A percentile compares a stretch with the other conserved stretches of the same genome.
phyloP scores from a whole-genome alignment of 2,113 vertebrate species.

The Condylura cristata region DNA sequence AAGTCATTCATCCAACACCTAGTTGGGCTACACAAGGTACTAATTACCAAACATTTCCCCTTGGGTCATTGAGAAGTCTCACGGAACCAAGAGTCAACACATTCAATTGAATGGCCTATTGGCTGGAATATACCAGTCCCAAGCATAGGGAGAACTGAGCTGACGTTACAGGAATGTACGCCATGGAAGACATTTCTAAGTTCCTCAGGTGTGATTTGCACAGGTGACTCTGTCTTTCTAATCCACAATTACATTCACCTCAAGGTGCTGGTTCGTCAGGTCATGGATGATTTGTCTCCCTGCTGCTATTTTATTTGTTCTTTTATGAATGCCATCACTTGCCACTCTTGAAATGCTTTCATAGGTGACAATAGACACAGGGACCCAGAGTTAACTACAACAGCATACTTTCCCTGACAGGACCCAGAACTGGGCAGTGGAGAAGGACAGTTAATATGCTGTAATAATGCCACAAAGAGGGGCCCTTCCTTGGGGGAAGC shows the following conservation, averaged over 20 bases:
- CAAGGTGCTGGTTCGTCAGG: not conserved
- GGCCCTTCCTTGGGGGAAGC: not conserved
- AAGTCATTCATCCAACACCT: not conserved
- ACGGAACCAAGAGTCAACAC: not conserved
- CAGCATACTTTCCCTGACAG: not conserved
- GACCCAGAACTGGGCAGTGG: not conserved
- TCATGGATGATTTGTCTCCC: not conserved
- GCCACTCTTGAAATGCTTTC: not conserved
- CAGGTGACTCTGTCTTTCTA: not conserved
- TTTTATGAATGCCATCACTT: not conserved
- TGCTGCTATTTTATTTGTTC: slow-evolving; percentile 1
- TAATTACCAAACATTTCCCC: not conserved
- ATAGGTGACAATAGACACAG: not conserved
- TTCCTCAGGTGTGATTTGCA: not conserved
- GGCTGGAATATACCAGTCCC: not conserved
- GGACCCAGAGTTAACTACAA: not conserved
- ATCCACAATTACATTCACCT: not conserved
- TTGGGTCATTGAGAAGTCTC: not conserved
- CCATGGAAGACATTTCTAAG: not conserved
- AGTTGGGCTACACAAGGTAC: not conserved
- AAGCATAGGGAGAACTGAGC: not conserved
- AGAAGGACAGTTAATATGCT: not conserved
- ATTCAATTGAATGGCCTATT: not conserved
- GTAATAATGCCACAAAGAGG: not conserved
- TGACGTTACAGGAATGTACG: not conserved